Percentiles rank a stretch among this genome's conserved stretches.
These are phyloP conservation scores for Melanotaenia trifasciata DNA, from an alignment of 2,797 vertebrate genomes.

Conservation along the genomic window DNA sequence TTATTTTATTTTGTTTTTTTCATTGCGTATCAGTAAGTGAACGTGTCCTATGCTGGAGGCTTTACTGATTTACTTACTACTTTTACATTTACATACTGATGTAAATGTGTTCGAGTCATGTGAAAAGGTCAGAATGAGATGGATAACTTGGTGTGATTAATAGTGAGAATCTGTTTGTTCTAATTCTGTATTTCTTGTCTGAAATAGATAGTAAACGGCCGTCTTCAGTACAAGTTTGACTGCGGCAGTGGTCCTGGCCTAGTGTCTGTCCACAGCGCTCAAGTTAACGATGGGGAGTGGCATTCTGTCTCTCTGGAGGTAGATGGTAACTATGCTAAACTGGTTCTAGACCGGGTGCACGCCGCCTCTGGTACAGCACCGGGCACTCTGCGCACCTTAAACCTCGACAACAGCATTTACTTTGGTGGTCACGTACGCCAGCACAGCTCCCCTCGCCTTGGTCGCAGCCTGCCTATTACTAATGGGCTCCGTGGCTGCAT, in stretches of 20 bases:
- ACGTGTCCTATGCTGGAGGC: conserved; percentile 6
- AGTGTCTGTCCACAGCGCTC: conserved; percentile 95
- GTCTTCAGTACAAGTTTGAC: conserved; percentile 97
- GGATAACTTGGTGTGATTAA: background rate
- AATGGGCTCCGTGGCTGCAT: conserved; percentile 94
- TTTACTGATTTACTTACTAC: background rate
- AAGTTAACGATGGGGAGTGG: conserved; percentile 97
- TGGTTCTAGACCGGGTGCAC: conserved; percentile 93
- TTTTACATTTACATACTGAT: too few species aligned
- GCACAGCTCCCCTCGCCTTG: conserved; percentile 80
- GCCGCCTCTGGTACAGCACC: conserved; percentile 95
- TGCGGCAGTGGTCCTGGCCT: conserved; percentile 96
- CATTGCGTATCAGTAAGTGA: background rate
- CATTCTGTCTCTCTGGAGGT: conserved; percentile 94
- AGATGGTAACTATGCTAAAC: conserved; percentile 93
- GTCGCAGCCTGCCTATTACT: conserved; percentile 86
- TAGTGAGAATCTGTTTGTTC: background rate
- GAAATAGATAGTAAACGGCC: conserved; percentile 92
- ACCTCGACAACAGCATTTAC: conserved; percentile 92
- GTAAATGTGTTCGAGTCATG: conserved; percentile 11
- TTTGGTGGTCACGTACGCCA: conserved; percentile 94
- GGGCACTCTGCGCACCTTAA: conserved; percentile 93
- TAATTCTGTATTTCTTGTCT: background rate
- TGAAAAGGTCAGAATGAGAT: conserved; percentile 13
- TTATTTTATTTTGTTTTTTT: background rate